Conservation (phyloP, 2,888 invertebrate genomes). For the Chymomyza amoena region DNA sequence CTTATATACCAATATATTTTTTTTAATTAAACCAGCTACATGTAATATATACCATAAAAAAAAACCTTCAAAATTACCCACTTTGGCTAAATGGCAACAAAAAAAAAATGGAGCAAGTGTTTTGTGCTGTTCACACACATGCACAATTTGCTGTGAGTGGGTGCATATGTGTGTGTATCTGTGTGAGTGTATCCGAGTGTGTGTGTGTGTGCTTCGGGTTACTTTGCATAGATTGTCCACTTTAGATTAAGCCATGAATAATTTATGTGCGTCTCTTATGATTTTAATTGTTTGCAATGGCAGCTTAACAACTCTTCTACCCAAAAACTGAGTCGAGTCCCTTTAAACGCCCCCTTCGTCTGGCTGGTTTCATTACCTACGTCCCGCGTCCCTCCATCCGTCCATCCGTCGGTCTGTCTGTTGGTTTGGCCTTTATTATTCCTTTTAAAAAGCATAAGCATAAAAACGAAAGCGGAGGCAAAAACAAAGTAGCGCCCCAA, state of each 20-base stretch:
- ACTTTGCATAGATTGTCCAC: conserved; percentile 78
- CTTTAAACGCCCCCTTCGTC: background rate
- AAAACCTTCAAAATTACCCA: background rate
- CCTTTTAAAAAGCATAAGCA: conserved; percentile 40
- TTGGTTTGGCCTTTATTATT: conserved; percentile 50
- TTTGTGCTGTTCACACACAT: conserved; percentile 15
- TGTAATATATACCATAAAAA: background rate
- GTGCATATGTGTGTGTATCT: conserved; percentile 10
- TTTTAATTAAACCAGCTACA: background rate
- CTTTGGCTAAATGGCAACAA: background rate
- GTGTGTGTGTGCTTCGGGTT: conserved; percentile 38
- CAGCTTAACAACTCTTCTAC: conserved; percentile 69
- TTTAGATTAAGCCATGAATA: conserved; percentile 78
- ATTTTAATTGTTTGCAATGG: conserved; percentile 78
- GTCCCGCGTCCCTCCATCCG: background rate
- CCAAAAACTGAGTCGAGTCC: conserved; percentile 4
- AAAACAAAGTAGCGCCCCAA: conserved; percentile 70
- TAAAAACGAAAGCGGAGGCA: conserved; percentile 20
- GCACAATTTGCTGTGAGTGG: background rate
- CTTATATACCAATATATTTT: background rate
- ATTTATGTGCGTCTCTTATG: conserved; percentile 78
- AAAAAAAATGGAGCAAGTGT: conserved; percentile 23
- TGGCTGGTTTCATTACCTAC: background rate
- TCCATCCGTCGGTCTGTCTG: conserved; percentile 1
- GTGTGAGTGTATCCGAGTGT: conserved; percentile 25